Evolutionary conservation across 2,888 invertebrate species (phyloP).

Genomic region (Sminthurinus aureus): DNA sequence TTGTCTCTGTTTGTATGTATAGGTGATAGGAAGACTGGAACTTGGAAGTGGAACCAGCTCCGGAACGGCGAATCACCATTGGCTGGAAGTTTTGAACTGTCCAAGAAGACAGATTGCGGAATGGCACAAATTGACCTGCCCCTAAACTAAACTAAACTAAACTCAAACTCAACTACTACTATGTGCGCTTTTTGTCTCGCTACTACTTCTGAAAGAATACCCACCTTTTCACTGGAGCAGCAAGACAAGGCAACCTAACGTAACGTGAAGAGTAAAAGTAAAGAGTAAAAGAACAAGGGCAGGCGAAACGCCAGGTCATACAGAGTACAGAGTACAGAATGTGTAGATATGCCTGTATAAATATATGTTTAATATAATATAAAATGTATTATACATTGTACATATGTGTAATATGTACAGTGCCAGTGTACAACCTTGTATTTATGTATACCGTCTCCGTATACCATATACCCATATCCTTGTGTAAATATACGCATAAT

Average conservation of each 20-base stretch:
- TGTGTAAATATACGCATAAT: no score
- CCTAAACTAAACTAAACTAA: constrained; percentile 16
- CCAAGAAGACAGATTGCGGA: constrained; percentile 98
- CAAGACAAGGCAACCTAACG: background rate
- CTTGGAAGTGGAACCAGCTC: constrained; percentile 78
- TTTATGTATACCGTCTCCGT: no score
- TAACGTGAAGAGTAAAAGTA: background rate
- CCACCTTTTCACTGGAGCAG: background rate
- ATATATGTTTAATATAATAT: no score
- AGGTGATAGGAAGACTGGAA: constrained; percentile 96
- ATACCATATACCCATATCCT: no score
- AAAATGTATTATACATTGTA: no score
- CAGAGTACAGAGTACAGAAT: no score
- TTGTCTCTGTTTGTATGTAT: constrained; percentile 53
- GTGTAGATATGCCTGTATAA: no score
- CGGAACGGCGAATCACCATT: constrained; percentile 89
- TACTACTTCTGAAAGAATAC: background rate
- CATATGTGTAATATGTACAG: no score
- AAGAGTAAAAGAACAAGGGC: background rate
- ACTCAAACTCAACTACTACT: background rate
- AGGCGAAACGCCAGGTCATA: no score
- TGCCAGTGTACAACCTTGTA: no score
- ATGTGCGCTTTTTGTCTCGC: background rate
- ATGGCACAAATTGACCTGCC: constrained; percentile 87
- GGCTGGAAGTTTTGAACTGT: constrained; percentile 97